Conservation (phyloP, 2,888 invertebrate species). For the Agonopterix arenella region DNA sequence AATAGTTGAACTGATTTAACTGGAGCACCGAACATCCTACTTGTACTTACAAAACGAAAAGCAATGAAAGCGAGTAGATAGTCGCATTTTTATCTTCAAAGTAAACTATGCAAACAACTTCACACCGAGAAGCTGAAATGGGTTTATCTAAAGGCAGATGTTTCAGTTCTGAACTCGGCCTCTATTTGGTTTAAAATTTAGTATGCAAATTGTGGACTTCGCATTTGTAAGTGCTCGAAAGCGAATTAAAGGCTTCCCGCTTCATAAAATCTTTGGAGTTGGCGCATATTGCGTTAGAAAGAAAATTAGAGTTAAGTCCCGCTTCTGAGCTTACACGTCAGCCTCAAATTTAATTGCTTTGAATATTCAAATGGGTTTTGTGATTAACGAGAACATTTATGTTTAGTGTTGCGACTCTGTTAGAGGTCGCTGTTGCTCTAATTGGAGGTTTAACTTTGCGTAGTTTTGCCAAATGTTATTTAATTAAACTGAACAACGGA, state of each 20-base stretch:
- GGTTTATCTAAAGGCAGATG: slow-evolving; percentile 44
- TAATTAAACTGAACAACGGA: slow-evolving; percentile 15
- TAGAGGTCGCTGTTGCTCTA: slow-evolving; percentile 26
- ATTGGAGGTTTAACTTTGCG: slow-evolving; percentile 34
- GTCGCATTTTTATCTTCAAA: slow-evolving; percentile 42
- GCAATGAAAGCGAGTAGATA: slow-evolving; percentile 31
- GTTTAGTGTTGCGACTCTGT: slow-evolving; percentile 33
- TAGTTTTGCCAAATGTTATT: slow-evolving; percentile 28
- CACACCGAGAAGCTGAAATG: slow-evolving; percentile 23
- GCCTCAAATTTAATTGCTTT: slow-evolving; percentile 34
- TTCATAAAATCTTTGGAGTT: slow-evolving; percentile 41
- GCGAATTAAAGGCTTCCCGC: slow-evolving; percentile 43
- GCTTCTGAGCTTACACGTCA: slow-evolving; percentile 18
- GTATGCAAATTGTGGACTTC: slow-evolving; percentile 55
- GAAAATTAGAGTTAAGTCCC: slow-evolving; percentile 26
- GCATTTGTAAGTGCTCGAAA: slow-evolving; percentile 46
- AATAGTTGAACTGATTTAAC: background rate
- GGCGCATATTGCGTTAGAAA: slow-evolving; percentile 37
- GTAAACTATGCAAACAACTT: slow-evolving; percentile 47
- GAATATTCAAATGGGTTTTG: slow-evolving; percentile 52
- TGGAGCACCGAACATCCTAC: too few relatives aligned
- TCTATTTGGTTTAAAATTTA: slow-evolving; percentile 60
- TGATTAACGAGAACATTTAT: slow-evolving; percentile 39
- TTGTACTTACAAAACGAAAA: slow-evolving; percentile 16
- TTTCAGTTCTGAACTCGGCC: slow-evolving; percentile 27